phyloP scores from a whole-genome alignment of 2,888 invertebrate genomes.

The Leucophenga montana region DNA sequence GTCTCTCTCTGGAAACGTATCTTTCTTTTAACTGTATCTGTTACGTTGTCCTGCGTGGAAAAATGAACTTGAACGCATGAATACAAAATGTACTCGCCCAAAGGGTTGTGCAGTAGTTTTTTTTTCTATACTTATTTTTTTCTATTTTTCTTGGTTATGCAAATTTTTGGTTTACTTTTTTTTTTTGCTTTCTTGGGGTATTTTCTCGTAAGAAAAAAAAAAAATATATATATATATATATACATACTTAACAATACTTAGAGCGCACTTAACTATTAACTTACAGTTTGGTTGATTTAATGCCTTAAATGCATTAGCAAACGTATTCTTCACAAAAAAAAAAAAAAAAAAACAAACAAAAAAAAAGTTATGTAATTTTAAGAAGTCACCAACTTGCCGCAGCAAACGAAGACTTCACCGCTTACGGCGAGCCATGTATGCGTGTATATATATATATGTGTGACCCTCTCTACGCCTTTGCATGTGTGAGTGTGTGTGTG shows the following conservation, averaged over 20 bases:
- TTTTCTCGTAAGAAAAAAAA: not conserved
- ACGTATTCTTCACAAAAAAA: slow-evolving; percentile 40
- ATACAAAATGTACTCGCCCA: slow-evolving; percentile 68
- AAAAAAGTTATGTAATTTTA: slow-evolving; percentile 59
- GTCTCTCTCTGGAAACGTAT: slow-evolving; percentile 47
- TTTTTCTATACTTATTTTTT: slow-evolving; percentile 31
- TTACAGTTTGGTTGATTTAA: slow-evolving; percentile 52
- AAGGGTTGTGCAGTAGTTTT: slow-evolving; percentile 57
- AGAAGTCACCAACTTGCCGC: slow-evolving; percentile 41
- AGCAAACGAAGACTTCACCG: not conserved
- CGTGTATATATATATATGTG: slow-evolving; percentile 30
- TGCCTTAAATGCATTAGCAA: slow-evolving; percentile 36
- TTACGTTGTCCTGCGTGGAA: slow-evolving; percentile 69
- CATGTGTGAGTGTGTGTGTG: slow-evolving; percentile 19
- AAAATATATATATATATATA: too few relatives aligned
- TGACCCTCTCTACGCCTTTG: slow-evolving; percentile 26
- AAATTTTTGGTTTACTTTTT: slow-evolving; percentile 20
- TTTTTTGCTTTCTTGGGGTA: slow-evolving; percentile 5
- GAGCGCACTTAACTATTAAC: slow-evolving; percentile 55
- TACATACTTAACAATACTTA: slow-evolving; percentile 33
- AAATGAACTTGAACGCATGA: slow-evolving; percentile 71
- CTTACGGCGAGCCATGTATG: slow-evolving; percentile 31
- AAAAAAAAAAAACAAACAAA: slow-evolving; percentile 21
- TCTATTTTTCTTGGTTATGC: slow-evolving; percentile 41
- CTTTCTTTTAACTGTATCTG: slow-evolving; percentile 38